Evolutionary conservation across 2,888 invertebrate genomes (phyloP), one percentile per base, ranked within the genome.

Genomic region (Capitulum mitella): DNA sequence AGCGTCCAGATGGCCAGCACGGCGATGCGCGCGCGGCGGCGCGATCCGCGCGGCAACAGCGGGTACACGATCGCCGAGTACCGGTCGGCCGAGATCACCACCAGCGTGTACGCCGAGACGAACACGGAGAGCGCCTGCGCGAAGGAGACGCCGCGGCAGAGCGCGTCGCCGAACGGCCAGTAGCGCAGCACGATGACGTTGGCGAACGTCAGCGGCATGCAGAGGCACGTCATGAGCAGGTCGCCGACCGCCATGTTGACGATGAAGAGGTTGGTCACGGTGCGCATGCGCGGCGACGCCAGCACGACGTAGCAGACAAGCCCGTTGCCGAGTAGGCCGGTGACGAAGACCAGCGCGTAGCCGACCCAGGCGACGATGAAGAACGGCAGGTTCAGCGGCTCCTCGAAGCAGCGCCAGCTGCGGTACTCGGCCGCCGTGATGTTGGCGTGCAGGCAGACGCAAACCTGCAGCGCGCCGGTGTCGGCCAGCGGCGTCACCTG

Each of bases 31-130:
- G 93, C 92, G 29, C 89, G 89, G 51, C 89, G 89, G 84, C 92
- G 92, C 37, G 93, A 91, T 84, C 95, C 89, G 64, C 94, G 88
- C 0, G 94, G 94, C 82, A 91, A 89, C 78, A 97, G 85, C 0
- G 96, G 96, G 87, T 93, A 92, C 90, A 95, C 92, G 81, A 97
- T 95, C 78, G 94, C 94, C 85, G 94, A 91, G 84, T 94, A 97
- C 32, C 95, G 90, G 86, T 97, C 96, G 79, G 94, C 90, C 82
- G 94, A 94, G 84, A 97, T 94, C 54, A 95, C 95, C 48, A 97
- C 91, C 83, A 97, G 86, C 0, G 96, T 96, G 85, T 95, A 96
- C 3, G 95, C 94, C 84, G 93, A 93, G 80, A 95, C 92, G 61
- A 85, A 84, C 29, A 85, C 84, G 46, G 84, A 82, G 22, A 85